These are phyloP conservation scores for Dolomedes plantarius DNA, from an alignment of 2,888 invertebrate genomes.

Conservation along the genomic window DNA sequence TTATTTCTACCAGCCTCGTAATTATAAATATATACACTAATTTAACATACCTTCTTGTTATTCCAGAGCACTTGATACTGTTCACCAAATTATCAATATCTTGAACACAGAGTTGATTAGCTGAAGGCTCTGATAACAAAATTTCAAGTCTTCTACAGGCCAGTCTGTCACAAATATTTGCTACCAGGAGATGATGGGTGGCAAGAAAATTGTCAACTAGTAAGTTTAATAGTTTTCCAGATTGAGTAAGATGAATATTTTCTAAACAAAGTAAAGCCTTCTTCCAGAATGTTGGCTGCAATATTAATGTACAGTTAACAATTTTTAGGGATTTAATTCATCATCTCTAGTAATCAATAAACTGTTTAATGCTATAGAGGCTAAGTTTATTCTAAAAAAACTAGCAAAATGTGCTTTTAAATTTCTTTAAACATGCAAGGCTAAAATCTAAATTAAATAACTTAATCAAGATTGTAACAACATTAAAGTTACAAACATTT, in stretches of 20 bases:
- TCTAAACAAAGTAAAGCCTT: constrained; percentile 84
- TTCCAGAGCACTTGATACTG: constrained; percentile 78
- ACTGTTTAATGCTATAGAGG: no score
- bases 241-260: constrained; percentile 82
- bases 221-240: constrained; percentile 83
- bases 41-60: constrained; percentile 80
- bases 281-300: constrained; percentile 82
- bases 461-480: no score
- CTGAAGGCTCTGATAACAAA: constrained; percentile 81
- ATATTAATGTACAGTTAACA: no score
- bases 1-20: no score
- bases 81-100: constrained; percentile 83
- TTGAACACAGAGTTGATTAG: constrained; percentile 83
- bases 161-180: constrained; percentile 84
- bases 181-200: constrained; percentile 83
- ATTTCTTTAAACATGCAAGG: no score
- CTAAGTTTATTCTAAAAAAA: no score
- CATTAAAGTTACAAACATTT: no score
- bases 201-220: constrained; percentile 82
- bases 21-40: no score
- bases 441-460: no score
- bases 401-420: no score
- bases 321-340: no score
- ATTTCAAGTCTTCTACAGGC: constrained; percentile 83
- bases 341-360: no score